Evolutionary conservation across 2,113 vertebrate genomes (phyloP), one percentile per base, ranked within the genome.

Genomic region (Mobula hypostoma): DNA sequence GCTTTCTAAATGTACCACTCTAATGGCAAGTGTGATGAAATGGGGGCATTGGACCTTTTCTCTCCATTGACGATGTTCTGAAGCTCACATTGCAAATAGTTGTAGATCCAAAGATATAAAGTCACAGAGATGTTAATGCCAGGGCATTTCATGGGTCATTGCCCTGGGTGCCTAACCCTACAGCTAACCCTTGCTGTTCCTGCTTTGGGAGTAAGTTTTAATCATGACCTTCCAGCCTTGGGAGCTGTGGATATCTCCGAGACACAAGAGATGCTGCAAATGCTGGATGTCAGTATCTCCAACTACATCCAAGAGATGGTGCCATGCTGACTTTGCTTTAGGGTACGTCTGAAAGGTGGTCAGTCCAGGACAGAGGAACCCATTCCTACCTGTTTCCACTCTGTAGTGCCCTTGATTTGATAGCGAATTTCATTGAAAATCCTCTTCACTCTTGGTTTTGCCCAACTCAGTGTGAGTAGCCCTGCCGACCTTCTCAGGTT

Each of bases 391-490:
- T 70, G 15, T 32, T 72, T 72, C 66, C 90, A 92, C 19, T 1
- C 7, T 8, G 5, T 1, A 0, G 68, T 14, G 0, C 2, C 0
- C 1, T 0, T 1, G 11, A 9, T 48, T 21, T 19, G 68, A 72
- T 72, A 72, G 15, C 36, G n/a, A 48, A 92, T 92, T 5, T 72
- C 15, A 27, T 70, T 92, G 19, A 9, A 4, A 36, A 72, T 92
- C 21, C 19, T 9, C 14, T 36, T 21, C 63, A 32, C 0, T 63
- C 66, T 58, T 5, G 85, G 58, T 15, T 88, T 88, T 9, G n/a
- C 2, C 85, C 85, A 88, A 61, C 12, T n/a, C 2, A 88, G 58
- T 17, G 29, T 88, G 29, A 88, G 85, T 0, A 6, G 14, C 0
- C n/a, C 17, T n/a, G 61, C 12, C 5, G 58, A 32, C 6, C 85